Evolutionary conservation across 2,888 invertebrate genomes (phyloP).

Genomic region (Scrobipalpa costella): DNA sequence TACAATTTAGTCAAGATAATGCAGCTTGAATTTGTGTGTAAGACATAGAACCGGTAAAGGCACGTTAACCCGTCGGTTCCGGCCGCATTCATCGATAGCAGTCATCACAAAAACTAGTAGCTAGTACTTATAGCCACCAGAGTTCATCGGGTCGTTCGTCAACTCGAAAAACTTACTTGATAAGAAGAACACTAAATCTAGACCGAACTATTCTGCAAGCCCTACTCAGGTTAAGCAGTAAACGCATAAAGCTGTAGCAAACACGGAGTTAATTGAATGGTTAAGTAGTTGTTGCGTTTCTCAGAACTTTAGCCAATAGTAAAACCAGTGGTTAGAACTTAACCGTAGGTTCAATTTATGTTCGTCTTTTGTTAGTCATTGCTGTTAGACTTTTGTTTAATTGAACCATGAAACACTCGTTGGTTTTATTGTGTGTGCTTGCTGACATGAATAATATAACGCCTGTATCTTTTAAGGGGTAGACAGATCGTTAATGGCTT

Average conservation of each 20-base stretch:
- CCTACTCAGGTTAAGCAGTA: neutral
- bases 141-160: too few relatives aligned
- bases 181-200: neutral
- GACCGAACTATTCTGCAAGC: slow-evolving; percentile 2
- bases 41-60: too few relatives aligned
- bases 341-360: slow-evolving; percentile 11
- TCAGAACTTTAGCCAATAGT: slow-evolving; percentile 26
- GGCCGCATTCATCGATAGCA: too few relatives aligned
- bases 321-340: slow-evolving; percentile 13
- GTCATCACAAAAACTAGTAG: too few relatives aligned
- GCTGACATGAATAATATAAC: too few relatives aligned
- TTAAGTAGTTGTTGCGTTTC: slow-evolving; percentile 45
- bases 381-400: neutral
- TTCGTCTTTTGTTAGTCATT: neutral
- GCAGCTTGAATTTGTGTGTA: too few relatives aligned
- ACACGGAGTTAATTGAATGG: slow-evolving; percentile 60
- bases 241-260: slow-evolving; percentile 29
- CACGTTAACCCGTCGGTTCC: too few relatives aligned
- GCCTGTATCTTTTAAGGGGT: too few relatives aligned
- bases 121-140: too few relatives aligned
- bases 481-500: too few relatives aligned
- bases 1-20: too few relatives aligned
- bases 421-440: neutral
- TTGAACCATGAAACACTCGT: neutral
- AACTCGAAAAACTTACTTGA: neutral